Conservation (phyloP, 1,140 invertebrate genomes). For the Megalopta genalis region DNA sequence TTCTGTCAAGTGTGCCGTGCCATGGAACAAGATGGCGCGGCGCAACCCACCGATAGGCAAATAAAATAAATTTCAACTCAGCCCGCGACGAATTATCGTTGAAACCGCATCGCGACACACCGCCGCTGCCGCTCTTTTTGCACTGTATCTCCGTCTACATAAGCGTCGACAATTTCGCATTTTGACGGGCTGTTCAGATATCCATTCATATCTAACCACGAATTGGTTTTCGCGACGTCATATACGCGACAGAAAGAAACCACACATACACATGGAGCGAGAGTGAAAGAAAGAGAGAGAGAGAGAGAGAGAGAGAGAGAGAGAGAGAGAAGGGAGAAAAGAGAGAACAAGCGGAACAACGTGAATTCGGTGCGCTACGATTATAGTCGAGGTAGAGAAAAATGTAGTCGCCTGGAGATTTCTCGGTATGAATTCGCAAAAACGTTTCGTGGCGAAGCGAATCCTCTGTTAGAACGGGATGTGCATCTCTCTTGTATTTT, state of each 20-base stretch:
- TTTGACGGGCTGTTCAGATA: slow-evolving; percentile 53
- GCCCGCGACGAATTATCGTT: slow-evolving; percentile 56
- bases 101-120: slow-evolving; percentile 50
- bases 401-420: slow-evolving; percentile 12
- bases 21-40: background rate
- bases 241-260: background rate
- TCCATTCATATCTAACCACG: slow-evolving; percentile 35
- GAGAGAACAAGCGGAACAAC: slow-evolving; percentile 1
- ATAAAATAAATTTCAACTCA: slow-evolving; percentile 69
- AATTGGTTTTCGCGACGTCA: slow-evolving; percentile 54
- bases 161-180: slow-evolving; percentile 47
- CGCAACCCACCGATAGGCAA: slow-evolving; percentile 42
- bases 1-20: slow-evolving; percentile 24
- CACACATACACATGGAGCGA: background rate
- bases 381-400: slow-evolving; percentile 32
- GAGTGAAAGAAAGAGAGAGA: slow-evolving; percentile 14
- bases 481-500: background rate
- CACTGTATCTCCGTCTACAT: slow-evolving; percentile 28
- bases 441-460: slow-evolving; percentile 12
- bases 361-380: slow-evolving; percentile 40
- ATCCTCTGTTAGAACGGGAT: slow-evolving; percentile 38
- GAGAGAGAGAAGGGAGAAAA: no score
- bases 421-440: slow-evolving; percentile 4
- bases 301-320: no score
- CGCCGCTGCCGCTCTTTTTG: slow-evolving; percentile 24